Conservation (phyloP, 53 echinoderm and acorn worm species). For the Echinometra lucunter region DNA sequence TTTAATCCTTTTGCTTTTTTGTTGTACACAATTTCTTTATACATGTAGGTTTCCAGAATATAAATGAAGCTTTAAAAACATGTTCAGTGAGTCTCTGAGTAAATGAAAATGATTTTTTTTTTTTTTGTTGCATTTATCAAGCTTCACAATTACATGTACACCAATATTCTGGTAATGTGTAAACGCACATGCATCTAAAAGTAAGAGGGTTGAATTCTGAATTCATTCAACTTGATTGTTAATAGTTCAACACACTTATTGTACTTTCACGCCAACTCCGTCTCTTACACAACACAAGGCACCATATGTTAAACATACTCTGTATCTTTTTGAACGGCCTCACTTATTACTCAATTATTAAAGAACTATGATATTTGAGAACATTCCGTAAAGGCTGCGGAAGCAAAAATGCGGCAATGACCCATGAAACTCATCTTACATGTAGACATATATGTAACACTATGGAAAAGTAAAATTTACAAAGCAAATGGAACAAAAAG, state of each 20-base stretch:
- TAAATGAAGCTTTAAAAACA: neutral
- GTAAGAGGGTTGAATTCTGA: neutral
- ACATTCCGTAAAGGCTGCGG: neutral
- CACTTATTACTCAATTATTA: neutral
- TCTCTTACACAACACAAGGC: slow-evolving; percentile 13
- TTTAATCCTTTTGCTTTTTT: neutral
- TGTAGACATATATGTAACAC: neutral
- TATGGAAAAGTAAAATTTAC: neutral
- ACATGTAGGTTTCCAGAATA: neutral
- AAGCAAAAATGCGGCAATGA: neutral
- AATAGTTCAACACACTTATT: neutral
- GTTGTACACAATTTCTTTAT: too few relatives aligned
- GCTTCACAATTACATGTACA: neutral
- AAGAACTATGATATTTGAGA: neutral
- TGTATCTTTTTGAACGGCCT: neutral
- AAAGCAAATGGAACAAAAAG: neutral
- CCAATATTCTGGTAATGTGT: neutral
- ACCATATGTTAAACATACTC: neutral
- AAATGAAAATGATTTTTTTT: neutral
- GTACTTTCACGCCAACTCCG: neutral
- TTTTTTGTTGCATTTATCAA: neutral
- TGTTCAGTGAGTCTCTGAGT: neutral
- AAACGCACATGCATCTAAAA: neutral
- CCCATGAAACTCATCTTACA: neutral
- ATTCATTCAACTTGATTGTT: neutral